Evolutionary conservation across 2,888 invertebrate species (phyloP).

Genomic region (Tenodera sinensis): DNA sequence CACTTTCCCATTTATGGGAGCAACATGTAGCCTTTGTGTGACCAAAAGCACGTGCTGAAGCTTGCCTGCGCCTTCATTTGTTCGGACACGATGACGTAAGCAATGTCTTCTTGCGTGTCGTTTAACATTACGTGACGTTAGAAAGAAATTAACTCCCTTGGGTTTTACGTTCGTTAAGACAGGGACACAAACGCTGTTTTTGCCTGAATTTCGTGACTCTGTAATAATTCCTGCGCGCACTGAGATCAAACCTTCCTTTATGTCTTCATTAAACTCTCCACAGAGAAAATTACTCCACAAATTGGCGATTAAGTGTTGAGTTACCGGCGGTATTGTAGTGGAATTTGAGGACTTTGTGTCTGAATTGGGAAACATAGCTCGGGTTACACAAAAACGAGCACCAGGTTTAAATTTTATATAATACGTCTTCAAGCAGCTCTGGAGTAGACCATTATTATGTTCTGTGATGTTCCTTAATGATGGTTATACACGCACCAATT

Average conservation of each 20-base stretch:
- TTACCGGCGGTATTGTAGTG: neutral
- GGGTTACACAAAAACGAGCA: neutral
- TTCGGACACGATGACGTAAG: neutral
- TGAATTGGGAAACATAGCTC: neutral
- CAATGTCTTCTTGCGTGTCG: neutral
- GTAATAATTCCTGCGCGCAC: neutral
- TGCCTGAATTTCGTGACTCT: neutral
- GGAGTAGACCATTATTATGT: neutral
- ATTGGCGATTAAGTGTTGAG: neutral
- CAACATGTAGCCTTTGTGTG: neutral
- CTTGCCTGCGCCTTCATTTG: neutral
- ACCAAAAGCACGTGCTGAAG: neutral
- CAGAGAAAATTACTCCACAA: neutral
- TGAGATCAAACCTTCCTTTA: neutral
- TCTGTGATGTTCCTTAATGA: neutral
- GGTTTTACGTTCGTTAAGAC: neutral
- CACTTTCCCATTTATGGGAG: neutral
- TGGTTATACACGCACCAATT: neutral
- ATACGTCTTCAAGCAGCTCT: neutral
- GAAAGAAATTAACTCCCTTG: neutral
- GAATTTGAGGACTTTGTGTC: neutral
- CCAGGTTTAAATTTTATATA: neutral
- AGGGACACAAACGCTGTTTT: neutral
- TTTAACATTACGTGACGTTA: neutral
- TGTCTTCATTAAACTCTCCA: neutral